phyloP scores from a whole-genome alignment of 1,140 invertebrate species.

The Chrysomallon squamiferum region DNA sequence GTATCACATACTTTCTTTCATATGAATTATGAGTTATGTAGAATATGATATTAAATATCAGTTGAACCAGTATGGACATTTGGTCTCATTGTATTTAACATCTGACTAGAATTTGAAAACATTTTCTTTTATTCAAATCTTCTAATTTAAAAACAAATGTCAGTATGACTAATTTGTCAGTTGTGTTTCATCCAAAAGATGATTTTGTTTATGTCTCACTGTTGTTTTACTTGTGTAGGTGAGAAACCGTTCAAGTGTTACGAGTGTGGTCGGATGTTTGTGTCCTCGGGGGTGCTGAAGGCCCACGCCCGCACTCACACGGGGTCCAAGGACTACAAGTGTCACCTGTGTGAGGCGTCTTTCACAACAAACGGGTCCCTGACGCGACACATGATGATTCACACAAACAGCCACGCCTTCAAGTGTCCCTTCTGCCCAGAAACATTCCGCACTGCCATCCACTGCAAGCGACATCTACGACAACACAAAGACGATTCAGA shows the following conservation, averaged over 20 bases:
- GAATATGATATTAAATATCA: too few relatives aligned
- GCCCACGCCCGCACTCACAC: slow-evolving; percentile 60
- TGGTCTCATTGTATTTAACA: too few relatives aligned
- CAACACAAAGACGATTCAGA: slow-evolving; percentile 13
- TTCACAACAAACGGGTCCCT: slow-evolving; percentile 63
- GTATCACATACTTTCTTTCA: too few relatives aligned
- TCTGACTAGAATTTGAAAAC: too few relatives aligned
- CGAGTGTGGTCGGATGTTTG: slow-evolving; percentile 55
- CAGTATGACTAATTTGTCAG: too few relatives aligned
- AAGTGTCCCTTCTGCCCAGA: slow-evolving; percentile 64
- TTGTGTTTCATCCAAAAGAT: too few relatives aligned
- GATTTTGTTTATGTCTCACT: too few relatives aligned
- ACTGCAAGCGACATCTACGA: slow-evolving; percentile 65
- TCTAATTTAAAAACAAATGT: too few relatives aligned
- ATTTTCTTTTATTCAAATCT: too few relatives aligned
- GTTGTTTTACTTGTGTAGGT: slow-evolving; percentile 37
- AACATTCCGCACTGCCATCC: slow-evolving; percentile 63
- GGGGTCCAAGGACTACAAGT: slow-evolving; percentile 54
- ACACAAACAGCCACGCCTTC: slow-evolving; percentile 43
- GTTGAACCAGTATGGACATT: too few relatives aligned
- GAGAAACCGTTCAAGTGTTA: slow-evolving; percentile 59
- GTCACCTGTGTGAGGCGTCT: slow-evolving; percentile 53
- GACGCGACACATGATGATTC: slow-evolving; percentile 58
- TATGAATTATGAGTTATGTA: too few relatives aligned
- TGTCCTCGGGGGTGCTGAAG: slow-evolving; percentile 55